A percentile compares a stretch with the other conserved stretches of the same genome.
Evolutionary conservation across 2,888 invertebrate species (phyloP).

Genomic region (Polymixis flavicincta): DNA sequence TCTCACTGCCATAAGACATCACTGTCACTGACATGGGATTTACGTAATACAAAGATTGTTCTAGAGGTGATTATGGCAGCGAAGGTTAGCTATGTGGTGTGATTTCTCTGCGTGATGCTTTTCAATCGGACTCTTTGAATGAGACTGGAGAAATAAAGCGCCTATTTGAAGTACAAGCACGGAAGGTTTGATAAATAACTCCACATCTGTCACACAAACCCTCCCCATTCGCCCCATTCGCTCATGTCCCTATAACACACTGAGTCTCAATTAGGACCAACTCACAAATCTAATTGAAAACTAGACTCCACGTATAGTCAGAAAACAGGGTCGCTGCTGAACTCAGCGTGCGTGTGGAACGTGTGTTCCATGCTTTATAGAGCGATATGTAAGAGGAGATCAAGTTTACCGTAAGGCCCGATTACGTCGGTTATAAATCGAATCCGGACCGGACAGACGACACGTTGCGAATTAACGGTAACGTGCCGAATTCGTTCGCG

Average conservation of each 20-base stretch:
- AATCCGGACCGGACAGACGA: constrained; percentile 72
- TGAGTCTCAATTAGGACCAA: constrained; percentile 45
- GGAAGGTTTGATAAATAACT: constrained; percentile 7
- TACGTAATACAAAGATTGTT: constrained; percentile 50
- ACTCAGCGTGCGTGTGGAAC: constrained; percentile 60
- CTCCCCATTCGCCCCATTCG: constrained; percentile 2
- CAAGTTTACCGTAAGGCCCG: constrained; percentile 84
- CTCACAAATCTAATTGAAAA: constrained; percentile 58
- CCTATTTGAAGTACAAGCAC: not conserved
- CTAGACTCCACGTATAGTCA: constrained; percentile 58
- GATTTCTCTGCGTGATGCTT: constrained; percentile 40
- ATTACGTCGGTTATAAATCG: constrained; percentile 88
- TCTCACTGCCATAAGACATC: constrained; percentile 53
- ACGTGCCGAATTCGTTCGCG: constrained; percentile 81
- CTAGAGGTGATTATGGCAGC: constrained; percentile 34
- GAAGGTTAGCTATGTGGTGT: constrained; percentile 24
- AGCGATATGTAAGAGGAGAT: constrained; percentile 75
- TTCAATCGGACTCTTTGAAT: constrained; percentile 14
- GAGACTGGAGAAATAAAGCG: constrained; percentile 7
- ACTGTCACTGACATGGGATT: constrained; percentile 61
- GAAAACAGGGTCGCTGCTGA: constrained; percentile 63
- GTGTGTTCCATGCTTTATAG: constrained; percentile 73
- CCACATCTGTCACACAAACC: constrained; percentile 23
- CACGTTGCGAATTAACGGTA: constrained; percentile 82
- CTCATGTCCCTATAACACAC: constrained; percentile 38